phyloP scores from a whole-genome alignment of 2,113 vertebrate genomes.

The Rhea americana region DNA sequence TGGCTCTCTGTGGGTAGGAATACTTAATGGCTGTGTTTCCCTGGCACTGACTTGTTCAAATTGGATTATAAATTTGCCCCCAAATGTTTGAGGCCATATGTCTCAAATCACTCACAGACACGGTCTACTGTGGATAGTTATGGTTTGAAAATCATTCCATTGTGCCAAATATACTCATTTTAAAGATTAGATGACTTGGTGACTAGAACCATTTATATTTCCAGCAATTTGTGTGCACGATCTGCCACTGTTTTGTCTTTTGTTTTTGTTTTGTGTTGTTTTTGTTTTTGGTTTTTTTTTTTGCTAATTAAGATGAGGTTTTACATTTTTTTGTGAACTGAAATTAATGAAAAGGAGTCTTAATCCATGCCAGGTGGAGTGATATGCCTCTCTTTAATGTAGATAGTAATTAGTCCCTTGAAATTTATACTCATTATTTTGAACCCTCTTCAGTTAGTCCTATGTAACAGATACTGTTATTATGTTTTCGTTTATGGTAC shows the following conservation, averaged over 20 bases:
- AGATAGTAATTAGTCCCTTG: conserved; percentile 55
- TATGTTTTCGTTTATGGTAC: neutral
- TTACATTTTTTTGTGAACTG: conserved; percentile 45
- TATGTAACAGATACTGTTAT: neutral
- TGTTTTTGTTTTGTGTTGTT: too few species aligned
- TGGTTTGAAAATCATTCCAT: conserved; percentile 44
- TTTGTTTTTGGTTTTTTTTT: neutral
- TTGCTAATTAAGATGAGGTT: conserved; percentile 47
- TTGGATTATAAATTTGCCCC: conserved; percentile 65
- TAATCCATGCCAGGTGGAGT: conserved; percentile 56
- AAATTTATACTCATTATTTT: conserved; percentile 49
- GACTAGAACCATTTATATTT: conserved; percentile 1
- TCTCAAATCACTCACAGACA: conserved; percentile 59
- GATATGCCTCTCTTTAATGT: conserved; percentile 39
- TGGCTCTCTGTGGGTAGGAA: conserved; percentile 48
- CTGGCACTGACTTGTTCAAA: conserved; percentile 59
- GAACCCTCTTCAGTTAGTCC: conserved; percentile 27
- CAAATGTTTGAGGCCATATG: conserved; percentile 61
- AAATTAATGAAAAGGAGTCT: conserved; percentile 57
- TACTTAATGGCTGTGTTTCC: conserved; percentile 57
- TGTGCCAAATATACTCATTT: conserved; percentile 50
- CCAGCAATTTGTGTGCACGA: conserved; percentile 28
- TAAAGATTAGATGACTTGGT: conserved; percentile 43
- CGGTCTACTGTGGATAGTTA: conserved; percentile 18
- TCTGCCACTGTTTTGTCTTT: neutral